Evolutionary conservation across 1,140 invertebrate species (phyloP).

Genomic region (Adoxophyes honmai): DNA sequence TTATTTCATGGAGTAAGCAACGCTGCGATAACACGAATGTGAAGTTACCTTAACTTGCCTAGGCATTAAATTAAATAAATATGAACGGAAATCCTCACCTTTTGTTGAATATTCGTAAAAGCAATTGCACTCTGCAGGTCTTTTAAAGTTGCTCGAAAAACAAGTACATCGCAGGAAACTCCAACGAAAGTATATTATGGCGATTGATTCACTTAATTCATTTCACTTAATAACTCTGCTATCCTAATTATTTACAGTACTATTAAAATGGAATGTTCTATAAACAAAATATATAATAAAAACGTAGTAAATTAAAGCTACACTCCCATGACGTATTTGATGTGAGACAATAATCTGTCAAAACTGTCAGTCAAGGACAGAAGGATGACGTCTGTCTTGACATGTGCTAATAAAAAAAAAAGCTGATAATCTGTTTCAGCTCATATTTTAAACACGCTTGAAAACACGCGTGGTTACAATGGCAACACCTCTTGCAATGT

Average conservation of each 20-base stretch:
- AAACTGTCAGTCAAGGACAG: neutral
- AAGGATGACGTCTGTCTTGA: neutral
- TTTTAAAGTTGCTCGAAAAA: neutral
- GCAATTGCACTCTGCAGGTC: neutral
- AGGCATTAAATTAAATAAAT: too few species aligned
- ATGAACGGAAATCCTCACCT: too few species aligned
- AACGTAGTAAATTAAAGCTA: neutral
- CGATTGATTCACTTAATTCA: neutral
- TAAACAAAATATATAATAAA: slow-evolving; percentile 10
- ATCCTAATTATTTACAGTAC: neutral
- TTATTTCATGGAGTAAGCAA: too few species aligned
- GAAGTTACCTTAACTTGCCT: too few species aligned
- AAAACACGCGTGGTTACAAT: too few species aligned
- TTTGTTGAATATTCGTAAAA: too few species aligned
- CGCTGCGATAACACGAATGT: too few species aligned
- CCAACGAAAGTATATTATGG: neutral
- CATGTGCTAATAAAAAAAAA: neutral
- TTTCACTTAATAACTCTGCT: neutral
- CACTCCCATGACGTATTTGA: slow-evolving; percentile 11
- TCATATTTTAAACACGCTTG: too few species aligned
- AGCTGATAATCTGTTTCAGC: too few species aligned
- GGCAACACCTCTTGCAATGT: neutral
- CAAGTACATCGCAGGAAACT: neutral
- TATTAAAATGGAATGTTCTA: slow-evolving; percentile 9
- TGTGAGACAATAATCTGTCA: neutral